Conservation (phyloP, 2,888 invertebrate species). For the Bugulina stolonifera region DNA sequence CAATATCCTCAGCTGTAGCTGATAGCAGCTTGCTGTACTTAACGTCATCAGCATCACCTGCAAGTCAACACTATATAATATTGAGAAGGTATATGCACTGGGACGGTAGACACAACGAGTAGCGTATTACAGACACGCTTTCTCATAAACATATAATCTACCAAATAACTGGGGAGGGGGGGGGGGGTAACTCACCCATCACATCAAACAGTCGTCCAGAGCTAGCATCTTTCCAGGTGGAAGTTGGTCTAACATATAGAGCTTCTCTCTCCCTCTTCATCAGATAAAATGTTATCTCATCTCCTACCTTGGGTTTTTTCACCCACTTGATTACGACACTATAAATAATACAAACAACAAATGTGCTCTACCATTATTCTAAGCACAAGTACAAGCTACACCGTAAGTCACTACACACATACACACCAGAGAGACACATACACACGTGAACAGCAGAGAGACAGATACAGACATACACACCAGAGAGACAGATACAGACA, state of each 20-base stretch:
- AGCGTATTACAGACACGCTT: background rate
- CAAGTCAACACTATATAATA: conserved; percentile 32
- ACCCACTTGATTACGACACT: conserved; percentile 60
- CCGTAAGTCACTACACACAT: no score
- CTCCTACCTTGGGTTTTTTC: conserved; percentile 56
- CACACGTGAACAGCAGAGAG: no score
- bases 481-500: background rate
- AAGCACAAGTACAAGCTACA: no score
- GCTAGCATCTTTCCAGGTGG: conserved; percentile 37
- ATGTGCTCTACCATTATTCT: no score
- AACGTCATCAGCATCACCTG: conserved; percentile 36
- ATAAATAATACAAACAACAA: conserved; percentile 33
- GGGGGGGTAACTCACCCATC: background rate
- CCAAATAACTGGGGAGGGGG: background rate
- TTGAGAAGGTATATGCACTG: background rate
- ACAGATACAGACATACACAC: no score
- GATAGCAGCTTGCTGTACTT: conserved; percentile 62
- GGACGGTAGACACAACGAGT: background rate
- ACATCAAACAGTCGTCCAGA: conserved; percentile 34
- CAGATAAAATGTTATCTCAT: conserved; percentile 69
- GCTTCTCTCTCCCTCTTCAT: conserved; percentile 75
- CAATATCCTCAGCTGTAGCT: conserved; percentile 36
- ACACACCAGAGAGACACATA: no score
- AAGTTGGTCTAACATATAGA: conserved; percentile 40
- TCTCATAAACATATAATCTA: background rate